Evolutionary conservation across 2,113 vertebrate species (phyloP).

Genomic region (Melospiza georgiana): DNA sequence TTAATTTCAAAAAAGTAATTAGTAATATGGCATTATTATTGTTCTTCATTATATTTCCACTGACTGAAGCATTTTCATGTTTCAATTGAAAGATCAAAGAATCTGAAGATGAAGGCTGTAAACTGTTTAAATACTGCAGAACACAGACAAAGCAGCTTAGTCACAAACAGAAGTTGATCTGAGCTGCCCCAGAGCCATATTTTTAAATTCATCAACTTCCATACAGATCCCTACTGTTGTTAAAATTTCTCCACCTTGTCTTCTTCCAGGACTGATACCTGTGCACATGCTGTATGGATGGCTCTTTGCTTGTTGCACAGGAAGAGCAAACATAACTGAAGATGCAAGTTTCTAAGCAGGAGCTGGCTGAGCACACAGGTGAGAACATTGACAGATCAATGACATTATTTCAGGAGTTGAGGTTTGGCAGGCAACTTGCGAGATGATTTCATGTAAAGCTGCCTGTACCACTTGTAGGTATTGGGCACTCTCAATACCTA

Average conservation of each 20-base stretch:
- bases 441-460: background rate
- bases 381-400: background rate
- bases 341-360: background rate
- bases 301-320: background rate
- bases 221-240: background rate
- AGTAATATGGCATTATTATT: background rate
- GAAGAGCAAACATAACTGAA: background rate
- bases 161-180: background rate
- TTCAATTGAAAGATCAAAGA: background rate
- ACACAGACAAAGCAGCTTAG: background rate
- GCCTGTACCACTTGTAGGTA: background rate
- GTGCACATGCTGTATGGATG: background rate
- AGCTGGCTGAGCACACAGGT: background rate
- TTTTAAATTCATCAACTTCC: background rate
- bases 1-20: constrained; percentile 44
- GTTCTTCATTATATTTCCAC: constrained; percentile 7
- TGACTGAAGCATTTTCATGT: background rate
- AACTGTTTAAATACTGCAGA: background rate
- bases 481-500: background rate
- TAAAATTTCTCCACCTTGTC: background rate
- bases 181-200: background rate
- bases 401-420: background rate
- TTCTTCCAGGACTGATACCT: background rate
- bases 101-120: background rate
- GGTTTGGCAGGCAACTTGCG: background rate